Conservation (phyloP, 2,113 vertebrate species). For the Mormyrus lacerda region DNA sequence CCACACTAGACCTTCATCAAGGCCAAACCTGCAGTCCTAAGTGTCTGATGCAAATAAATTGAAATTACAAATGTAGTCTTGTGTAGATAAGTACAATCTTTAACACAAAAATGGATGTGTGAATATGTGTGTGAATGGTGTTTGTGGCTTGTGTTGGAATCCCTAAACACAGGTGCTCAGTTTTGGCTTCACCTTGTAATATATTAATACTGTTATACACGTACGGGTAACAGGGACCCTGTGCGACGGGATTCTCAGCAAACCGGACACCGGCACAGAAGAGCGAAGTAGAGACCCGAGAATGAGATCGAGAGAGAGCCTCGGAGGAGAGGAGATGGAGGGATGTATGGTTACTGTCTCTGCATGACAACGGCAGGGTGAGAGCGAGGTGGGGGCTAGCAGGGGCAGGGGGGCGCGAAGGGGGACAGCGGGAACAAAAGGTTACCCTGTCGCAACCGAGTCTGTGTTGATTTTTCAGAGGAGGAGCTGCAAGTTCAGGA, state of each 20-base stretch:
- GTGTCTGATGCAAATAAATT: not conserved
- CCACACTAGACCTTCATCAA: not conserved
- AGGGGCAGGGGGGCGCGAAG: not conserved
- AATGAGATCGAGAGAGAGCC: not conserved
- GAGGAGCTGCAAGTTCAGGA: constrained; percentile 28
- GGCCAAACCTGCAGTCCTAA: not conserved
- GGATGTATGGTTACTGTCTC: constrained; percentile 13
- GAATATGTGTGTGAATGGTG: not conserved
- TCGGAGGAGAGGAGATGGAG: not conserved
- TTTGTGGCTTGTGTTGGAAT: not conserved
- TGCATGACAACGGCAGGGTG: constrained; percentile 5
- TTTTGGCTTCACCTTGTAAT: not conserved
- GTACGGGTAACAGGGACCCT: not conserved
- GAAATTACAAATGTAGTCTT: not conserved
- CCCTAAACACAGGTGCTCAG: not conserved
- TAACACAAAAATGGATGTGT: no score
- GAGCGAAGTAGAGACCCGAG: not conserved
- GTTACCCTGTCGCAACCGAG: constrained; percentile 25
- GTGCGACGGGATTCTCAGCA: not conserved
- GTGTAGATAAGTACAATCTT: not conserved
- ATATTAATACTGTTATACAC: not conserved
- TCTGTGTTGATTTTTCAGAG: constrained; percentile 19
- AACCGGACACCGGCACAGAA: not conserved
- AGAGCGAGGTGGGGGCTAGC: not conserved
- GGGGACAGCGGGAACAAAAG: constrained; percentile 4